Evolutionary conservation across 2,888 invertebrate genomes (phyloP), one percentile per base, ranked within the genome.

Genomic region (Epinotia bilunana): DNA sequence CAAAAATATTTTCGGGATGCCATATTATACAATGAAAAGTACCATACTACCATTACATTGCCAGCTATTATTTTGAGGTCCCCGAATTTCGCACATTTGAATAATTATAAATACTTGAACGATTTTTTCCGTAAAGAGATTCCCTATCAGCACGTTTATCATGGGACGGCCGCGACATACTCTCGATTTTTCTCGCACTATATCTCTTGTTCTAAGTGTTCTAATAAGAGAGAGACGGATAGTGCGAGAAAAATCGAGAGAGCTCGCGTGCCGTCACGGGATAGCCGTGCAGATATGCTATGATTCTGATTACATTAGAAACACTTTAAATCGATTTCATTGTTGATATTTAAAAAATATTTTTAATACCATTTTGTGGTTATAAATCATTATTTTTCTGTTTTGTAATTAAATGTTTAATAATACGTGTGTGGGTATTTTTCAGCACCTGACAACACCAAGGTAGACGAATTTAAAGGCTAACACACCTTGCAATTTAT

Each of bases 1-100:
- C 77, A 86, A 86, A 82, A 86, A 86, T 81, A 55, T 78, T 69
- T 77, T 43, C 0, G 81, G 58, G 82, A 77, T 87, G 78, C 84
- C 83, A 83, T 74, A 72, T 55, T 76, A 43, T 75, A 75, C 12
- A 4, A 81, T 58, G 39, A 80, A 79, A 80, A 74, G 79, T 83
- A 75, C 83, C 79, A 39, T 60, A 74, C 79, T 83, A 75, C 83
- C 78, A 39, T 60, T 49, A 61, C n/a, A 61, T 64, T 69, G 73
- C 76, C 43, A 75, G 62, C 77, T 74, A 73, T 78, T 70, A 72
- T 68, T 76, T 69, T 61, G 64, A 65, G 12, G 49, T 61, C 67
- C 72, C 57, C 46, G 7, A 33, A 3, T 20, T 58, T n/a, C n/a
- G n/a, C 12, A 49, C 3, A 33, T 53, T 39, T 20, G 9, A 12